These are phyloP conservation scores for Lagria hirta DNA, from an alignment of 2,888 invertebrate genomes.

Conservation along the genomic window DNA sequence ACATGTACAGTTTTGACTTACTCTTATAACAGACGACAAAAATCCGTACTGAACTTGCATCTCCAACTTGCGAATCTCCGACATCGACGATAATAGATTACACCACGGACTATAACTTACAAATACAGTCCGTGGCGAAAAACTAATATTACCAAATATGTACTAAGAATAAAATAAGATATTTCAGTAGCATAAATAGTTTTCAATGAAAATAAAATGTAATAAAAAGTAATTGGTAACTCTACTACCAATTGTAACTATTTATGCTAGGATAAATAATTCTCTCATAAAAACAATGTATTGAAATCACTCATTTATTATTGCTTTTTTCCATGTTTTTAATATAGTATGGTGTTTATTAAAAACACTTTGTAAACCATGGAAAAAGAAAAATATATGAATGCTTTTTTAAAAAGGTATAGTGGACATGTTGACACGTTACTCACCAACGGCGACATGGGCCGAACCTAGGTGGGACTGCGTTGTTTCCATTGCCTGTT, in stretches of 20 bases:
- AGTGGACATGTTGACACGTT: conserved; percentile 44
- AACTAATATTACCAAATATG: conserved; percentile 35
- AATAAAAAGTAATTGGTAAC: conserved; percentile 16
- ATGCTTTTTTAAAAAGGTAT: conserved; percentile 35
- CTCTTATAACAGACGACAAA: conserved; percentile 39
- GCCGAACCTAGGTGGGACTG: conserved; percentile 55
- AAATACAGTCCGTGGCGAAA: conserved; percentile 52
- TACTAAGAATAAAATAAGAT: conserved; percentile 30
- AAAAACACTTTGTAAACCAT: too few relatives aligned
- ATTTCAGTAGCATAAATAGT: conserved; percentile 20
- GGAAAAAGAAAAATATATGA: conserved; percentile 36
- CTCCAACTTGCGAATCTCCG: conserved; percentile 42
- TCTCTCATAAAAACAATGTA: too few relatives aligned
- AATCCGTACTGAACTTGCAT: conserved; percentile 40
- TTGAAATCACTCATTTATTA: too few relatives aligned
- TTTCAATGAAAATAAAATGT: conserved; percentile 4
- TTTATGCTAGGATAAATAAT: conserved; percentile 26
- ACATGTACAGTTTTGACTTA: conserved; percentile 43
- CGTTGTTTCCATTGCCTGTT: conserved; percentile 56
- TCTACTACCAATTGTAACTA: conserved; percentile 23
- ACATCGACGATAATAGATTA: conserved; percentile 40
- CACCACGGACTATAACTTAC: conserved; percentile 55
- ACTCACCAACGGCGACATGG: conserved; percentile 56
- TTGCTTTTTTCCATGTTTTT: too few relatives aligned
- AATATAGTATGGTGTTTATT: too few relatives aligned